Evolutionary conservation across 2,888 invertebrate species (phyloP), one percentile per base, ranked within the genome.

Genomic region (Drosophila robusta): DNA sequence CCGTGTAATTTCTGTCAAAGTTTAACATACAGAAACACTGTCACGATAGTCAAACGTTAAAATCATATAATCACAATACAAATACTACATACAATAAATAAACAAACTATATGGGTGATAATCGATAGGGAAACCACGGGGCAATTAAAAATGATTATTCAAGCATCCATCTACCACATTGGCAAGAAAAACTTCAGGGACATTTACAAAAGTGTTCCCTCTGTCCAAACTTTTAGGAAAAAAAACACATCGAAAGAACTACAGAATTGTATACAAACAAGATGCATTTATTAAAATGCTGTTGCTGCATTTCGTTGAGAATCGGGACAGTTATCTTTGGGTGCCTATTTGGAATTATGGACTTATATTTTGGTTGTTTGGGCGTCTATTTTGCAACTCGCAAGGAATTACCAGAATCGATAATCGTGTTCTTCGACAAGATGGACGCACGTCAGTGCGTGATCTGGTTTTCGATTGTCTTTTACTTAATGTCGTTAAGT

Each of bases 241-340:
- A 14, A 14, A 16, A 1, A 14, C n/a, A 9, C 6, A n/a, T 14
- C 14, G 6, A 29, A 39, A 18, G 0, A 32, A 22, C n/a, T 7
- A n/a, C 12, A 36, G 12, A 47, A 39, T 7, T 41, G 14, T 14
- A 4, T 32, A 9, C 14, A 32, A 39, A 11, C 26, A 50, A 14
- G 18, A 67, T 75, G 71, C 67, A 41, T 1, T 11, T 75, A 4
- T n/a, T 26, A 9, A 62, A 65, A 29, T 75, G 51, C n/a, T 34
- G 54, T 32, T 68, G 55, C 9, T 75, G 57, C 36, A 4, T 75
- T 8, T 62, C 76, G 3, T 41, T 75, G 16, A 45, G 24, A 9
- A n/a, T 45, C 3, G 76, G 76, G 0, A 68, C 65, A 1, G 36
- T 71, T 4, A 12, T 52, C 0, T 46, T 63, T 6, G 76, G 68